Conservation (phyloP, 1,140 invertebrate species). For the Dreissena polymorpha region DNA sequence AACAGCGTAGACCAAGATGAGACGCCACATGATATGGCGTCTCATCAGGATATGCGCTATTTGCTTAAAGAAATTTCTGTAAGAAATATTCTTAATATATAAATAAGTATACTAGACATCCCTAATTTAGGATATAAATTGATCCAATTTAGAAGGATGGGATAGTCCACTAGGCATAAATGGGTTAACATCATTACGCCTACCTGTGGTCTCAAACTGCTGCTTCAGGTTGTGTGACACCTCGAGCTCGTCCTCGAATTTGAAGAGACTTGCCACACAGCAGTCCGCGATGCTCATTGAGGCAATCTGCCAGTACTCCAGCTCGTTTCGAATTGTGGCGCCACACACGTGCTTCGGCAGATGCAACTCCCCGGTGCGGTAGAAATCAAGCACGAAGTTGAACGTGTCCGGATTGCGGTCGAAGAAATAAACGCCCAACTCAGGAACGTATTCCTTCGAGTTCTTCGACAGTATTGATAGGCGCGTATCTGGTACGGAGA, state of each 20-base stretch:
- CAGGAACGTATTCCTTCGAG: constrained; percentile 27
- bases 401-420: constrained; percentile 98
- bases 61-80: no score
- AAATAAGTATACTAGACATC: no score
- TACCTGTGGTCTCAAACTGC: constrained; percentile 52
- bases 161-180: no score
- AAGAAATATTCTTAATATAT: no score
- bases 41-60: no score
- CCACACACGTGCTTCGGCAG: constrained; percentile 98
- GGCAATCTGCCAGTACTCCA: constrained; percentile 66
- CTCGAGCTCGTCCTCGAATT: constrained; percentile 56
- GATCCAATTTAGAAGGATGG: no score
- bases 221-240: constrained; percentile 54
- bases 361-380: constrained; percentile 96
- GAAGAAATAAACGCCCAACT: constrained; percentile 98
- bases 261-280: constrained; percentile 60
- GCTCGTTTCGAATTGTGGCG: constrained; percentile 64
- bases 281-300: constrained; percentile 59
- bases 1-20: no score
- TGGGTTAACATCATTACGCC: neutral
- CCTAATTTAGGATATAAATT: no score
- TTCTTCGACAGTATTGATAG: constrained; percentile 47
- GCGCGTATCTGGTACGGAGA: constrained; percentile 61
- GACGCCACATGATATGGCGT: no score
- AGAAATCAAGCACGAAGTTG: constrained; percentile 97